phyloP scores from a whole-genome alignment of 1,140 invertebrate genomes.

The Mercenaria mercenaria region DNA sequence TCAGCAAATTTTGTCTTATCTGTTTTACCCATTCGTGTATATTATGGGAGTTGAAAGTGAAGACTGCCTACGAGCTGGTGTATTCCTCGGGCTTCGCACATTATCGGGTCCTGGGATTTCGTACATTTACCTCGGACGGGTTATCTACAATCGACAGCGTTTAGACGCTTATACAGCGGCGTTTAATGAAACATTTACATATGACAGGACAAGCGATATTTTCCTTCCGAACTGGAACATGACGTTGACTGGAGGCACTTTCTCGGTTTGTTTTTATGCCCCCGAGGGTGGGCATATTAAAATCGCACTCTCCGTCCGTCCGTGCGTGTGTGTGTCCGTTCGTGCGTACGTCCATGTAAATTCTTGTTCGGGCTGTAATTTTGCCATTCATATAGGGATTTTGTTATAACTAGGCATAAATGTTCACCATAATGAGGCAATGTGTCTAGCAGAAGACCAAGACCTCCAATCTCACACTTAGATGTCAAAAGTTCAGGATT shows the following conservation, averaged over 20 bases:
- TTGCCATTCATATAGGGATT: too few species aligned
- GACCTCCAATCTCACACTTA: too few species aligned
- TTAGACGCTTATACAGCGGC: conserved; percentile 55
- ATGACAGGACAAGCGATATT: conserved; percentile 40
- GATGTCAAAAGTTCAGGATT: too few species aligned
- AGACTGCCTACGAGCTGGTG: conserved; percentile 75
- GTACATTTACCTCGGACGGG: conserved; percentile 61
- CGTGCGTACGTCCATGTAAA: too few species aligned
- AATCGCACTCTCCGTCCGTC: too few species aligned
- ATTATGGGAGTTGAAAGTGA: conserved; percentile 74
- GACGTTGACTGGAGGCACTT: conserved; percentile 33
- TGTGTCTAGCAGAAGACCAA: too few species aligned
- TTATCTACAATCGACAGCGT: conserved; percentile 60
- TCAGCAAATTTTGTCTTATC: conserved; percentile 73
- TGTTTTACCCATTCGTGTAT: conserved; percentile 78
- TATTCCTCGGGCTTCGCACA: conserved; percentile 77
- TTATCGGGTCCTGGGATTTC: conserved; percentile 79
- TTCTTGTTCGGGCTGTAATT: too few species aligned
- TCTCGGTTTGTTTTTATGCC: conserved; percentile 63
- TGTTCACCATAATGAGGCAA: too few species aligned
- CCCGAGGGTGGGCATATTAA: too few species aligned
- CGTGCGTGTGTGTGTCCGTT: too few species aligned
- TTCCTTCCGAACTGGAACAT: neutral
- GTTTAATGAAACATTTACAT: neutral
- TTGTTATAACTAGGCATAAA: too few species aligned